A percentile compares a stretch with the other conserved stretches of the same genome.
Conservation (phyloP, 1,140 invertebrate genomes). For the Andricus grossulariae region DNA sequence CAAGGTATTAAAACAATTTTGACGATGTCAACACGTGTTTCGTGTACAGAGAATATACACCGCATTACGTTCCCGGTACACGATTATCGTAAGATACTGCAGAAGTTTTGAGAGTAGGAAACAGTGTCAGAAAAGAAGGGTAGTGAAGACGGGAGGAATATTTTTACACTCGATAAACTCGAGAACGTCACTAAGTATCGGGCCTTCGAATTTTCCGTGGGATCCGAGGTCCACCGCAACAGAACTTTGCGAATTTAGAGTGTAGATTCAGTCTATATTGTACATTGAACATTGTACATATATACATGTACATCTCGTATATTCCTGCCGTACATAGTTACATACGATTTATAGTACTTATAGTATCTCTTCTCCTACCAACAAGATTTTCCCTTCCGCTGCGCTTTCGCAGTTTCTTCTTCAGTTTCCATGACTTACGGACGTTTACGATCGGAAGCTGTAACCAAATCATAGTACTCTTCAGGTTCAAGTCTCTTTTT, state of each 20-base stretch:
- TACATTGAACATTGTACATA: not conserved
- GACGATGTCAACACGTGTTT: not conserved
- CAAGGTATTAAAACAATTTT: too few species aligned
- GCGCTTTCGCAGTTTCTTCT: conserved; percentile 23
- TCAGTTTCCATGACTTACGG: conserved; percentile 18
- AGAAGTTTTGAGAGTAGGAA: conserved; percentile 12
- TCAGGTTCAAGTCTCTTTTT: conserved; percentile 17
- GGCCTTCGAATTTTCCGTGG: conserved; percentile 34
- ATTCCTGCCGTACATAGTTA: not conserved
- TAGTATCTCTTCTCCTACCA: not conserved
- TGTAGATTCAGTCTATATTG: not conserved
- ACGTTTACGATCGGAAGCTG: conserved; percentile 23
- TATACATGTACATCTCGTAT: too few species aligned
- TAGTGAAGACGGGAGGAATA: conserved; percentile 34
- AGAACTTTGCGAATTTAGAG: conserved; percentile 36
- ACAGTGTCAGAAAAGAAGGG: conserved; percentile 12
- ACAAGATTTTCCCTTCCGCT: conserved; percentile 7
- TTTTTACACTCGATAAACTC: conserved; percentile 46
- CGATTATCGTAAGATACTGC: conserved; percentile 28
- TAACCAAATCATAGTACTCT: conserved; percentile 20
- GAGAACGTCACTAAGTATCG: conserved; percentile 39
- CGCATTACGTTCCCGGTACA: not conserved
- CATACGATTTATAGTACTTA: too few species aligned
- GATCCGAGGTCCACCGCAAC: not conserved
- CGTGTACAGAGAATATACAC: conserved; percentile 8